phyloP scores from a whole-genome alignment of 2,888 invertebrate genomes.

The Arrhopalites spinosus region DNA sequence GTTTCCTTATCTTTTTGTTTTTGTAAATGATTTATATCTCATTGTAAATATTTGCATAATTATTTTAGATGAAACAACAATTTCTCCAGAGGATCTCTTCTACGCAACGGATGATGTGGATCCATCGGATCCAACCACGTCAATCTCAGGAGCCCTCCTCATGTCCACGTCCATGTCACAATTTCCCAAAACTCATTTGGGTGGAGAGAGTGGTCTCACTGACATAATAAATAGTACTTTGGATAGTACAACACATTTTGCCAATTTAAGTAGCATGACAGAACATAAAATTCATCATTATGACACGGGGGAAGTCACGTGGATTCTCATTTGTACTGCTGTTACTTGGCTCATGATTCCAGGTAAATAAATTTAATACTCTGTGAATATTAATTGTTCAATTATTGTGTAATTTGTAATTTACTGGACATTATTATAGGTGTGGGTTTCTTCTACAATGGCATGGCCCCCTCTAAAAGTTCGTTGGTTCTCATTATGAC shows the following conservation, averaged over 20 bases:
- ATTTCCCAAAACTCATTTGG: no score
- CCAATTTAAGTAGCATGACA: not conserved
- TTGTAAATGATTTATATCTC: no score
- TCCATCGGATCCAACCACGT: no score
- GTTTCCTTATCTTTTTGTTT: no score
- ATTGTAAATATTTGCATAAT: not conserved
- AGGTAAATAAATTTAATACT: no score
- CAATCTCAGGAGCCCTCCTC: no score
- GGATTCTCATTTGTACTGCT: slow-evolving; percentile 38
- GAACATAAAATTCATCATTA: not conserved
- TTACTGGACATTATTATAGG: slow-evolving; percentile 16
- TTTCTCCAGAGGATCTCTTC: no score
- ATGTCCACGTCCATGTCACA: no score
- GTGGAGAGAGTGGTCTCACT: not conserved
- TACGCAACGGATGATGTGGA: no score
- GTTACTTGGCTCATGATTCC: slow-evolving; percentile 50
- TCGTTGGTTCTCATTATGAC: slow-evolving; percentile 47
- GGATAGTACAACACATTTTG: not conserved
- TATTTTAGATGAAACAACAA: not conserved
- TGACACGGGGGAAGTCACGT: slow-evolving; percentile 35
- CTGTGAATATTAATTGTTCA: no score
- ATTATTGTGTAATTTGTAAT: no score
- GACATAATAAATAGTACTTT: not conserved
- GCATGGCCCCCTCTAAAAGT: slow-evolving; percentile 49
- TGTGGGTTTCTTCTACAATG: slow-evolving; percentile 51